Base-by-base conservation (phyloP, 2,888 invertebrate species). In the Heliconius erato region DNA sequence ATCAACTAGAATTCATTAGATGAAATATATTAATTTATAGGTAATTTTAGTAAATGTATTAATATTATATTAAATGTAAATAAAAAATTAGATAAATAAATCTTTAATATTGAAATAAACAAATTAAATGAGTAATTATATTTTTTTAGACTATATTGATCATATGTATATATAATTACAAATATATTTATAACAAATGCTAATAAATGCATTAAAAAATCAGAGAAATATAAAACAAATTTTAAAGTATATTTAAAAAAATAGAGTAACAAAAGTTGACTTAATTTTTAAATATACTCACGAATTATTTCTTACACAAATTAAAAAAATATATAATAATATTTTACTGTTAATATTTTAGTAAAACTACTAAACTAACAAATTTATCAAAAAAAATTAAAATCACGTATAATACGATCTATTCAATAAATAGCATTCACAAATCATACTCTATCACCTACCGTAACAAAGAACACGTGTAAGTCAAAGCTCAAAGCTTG, bases 401-500 rank as follows among this genome's bases (percentile, higher is more conserved):
- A 12, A 63, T 63, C 23, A 26, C 26, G n/a, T 65, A 72, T 44
- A 9, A 35, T 23, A 54, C 23, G 54, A 23, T 0, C 16, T 14
- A 63, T n/a, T 23, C 40, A 80, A 54, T 65, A 69, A 76, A 63
- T 23, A 72, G 26, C 28, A 12, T 59, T 69, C 19, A 68, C n/a
- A 67, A 59, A 74, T n/a, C 54, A 65, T 44, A 69, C 68, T 63
- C 49, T 35, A 28, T 54, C 67, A 85, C 85, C 77, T 78, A 86
- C 85, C 84, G 83, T 77, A 86, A 86, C 84, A 86, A 86, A 86
- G 85, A 84, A 28, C 84, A 85, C 85, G 85, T 84, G 74, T 79
- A 82, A 79, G 54, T 23, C 74, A 71, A 79, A 81, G 74, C 68
- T 71, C 59, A 59, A 67, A 49, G 40, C 63, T 28, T 32, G n/a